phyloP scores from a whole-genome alignment of 1,140 invertebrate genomes.

The Bombus polaris region DNA sequence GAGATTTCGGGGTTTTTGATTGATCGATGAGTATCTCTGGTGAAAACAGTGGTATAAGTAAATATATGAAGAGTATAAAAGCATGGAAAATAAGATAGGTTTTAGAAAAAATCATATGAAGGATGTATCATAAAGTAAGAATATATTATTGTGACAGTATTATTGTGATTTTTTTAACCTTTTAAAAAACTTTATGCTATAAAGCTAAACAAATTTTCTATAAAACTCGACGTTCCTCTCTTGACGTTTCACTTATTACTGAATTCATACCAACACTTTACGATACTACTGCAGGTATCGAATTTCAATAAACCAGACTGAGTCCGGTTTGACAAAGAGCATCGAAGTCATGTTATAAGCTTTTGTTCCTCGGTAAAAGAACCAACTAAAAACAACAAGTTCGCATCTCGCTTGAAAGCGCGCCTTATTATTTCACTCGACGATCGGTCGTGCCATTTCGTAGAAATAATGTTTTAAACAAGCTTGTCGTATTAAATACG shows the following conservation, averaged over 20 bases:
- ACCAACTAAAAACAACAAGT: neutral
- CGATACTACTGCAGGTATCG: neutral
- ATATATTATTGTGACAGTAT: no score
- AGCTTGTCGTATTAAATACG: conserved; percentile 12
- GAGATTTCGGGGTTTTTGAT: no score
- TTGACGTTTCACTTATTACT: neutral
- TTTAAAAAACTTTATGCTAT: neutral
- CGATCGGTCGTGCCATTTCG: neutral
- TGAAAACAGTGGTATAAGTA: no score
- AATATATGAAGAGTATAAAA: neutral
- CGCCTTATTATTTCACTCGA: neutral
- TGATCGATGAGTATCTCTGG: no score
- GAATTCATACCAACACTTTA: neutral
- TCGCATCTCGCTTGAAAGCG: no score
- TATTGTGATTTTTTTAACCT: neutral
- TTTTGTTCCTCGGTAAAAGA: neutral
- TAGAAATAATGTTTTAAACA: neutral
- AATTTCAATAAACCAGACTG: neutral
- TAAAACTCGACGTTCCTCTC: neutral
- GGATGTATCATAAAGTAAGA: no score
- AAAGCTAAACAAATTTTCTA: neutral
- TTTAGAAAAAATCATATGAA: neutral
- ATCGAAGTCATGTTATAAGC: no score
- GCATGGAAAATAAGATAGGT: neutral
- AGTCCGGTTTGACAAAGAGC: no score